Evolutionary conservation across 1,140 invertebrate genomes (phyloP).

Genomic region (Ceratosolen solmsi): DNA sequence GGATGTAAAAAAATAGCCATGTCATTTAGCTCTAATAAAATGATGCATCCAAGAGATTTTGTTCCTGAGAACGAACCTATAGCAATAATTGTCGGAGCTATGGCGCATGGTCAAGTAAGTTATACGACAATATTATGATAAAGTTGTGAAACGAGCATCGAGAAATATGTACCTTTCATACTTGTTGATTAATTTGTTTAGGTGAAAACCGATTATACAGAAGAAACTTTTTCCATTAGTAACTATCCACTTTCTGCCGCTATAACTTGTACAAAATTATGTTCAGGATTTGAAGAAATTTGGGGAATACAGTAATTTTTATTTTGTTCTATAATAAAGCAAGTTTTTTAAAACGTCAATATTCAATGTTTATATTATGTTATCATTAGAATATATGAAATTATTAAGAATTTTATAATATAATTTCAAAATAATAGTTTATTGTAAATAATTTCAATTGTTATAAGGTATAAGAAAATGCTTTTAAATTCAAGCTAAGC

Average conservation of each 20-base stretch:
- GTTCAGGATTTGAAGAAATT: slow-evolving; percentile 95
- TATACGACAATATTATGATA: background rate
- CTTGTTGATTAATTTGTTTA: slow-evolving; percentile 63
- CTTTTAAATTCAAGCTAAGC: too few relatives aligned
- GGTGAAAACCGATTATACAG: slow-evolving; percentile 91
- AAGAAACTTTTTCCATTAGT: slow-evolving; percentile 93
- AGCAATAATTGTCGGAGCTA: slow-evolving; percentile 94
- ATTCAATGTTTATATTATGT: too few relatives aligned
- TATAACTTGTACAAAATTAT: slow-evolving; percentile 96
- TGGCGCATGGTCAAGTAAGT: slow-evolving; percentile 93
- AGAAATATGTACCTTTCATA: too few relatives aligned
- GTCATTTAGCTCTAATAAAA: slow-evolving; percentile 89
- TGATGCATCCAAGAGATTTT: slow-evolving; percentile 85
- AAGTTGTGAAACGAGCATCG: too few relatives aligned
- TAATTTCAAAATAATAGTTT: too few relatives aligned
- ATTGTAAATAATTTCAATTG: too few relatives aligned
- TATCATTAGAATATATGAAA: too few relatives aligned
- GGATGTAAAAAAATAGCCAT: slow-evolving; percentile 93
- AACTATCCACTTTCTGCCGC: slow-evolving; percentile 97
- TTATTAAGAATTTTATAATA: too few relatives aligned
- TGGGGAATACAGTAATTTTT: slow-evolving; percentile 86
- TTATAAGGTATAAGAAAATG: too few relatives aligned
- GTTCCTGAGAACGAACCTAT: slow-evolving; percentile 88
- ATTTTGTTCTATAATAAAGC: background rate
- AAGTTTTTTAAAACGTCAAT: background rate